Evolutionary conservation across 2,888 invertebrate genomes (phyloP), one percentile per base, ranked within the genome.

Genomic region (Rhingia campestris): DNA sequence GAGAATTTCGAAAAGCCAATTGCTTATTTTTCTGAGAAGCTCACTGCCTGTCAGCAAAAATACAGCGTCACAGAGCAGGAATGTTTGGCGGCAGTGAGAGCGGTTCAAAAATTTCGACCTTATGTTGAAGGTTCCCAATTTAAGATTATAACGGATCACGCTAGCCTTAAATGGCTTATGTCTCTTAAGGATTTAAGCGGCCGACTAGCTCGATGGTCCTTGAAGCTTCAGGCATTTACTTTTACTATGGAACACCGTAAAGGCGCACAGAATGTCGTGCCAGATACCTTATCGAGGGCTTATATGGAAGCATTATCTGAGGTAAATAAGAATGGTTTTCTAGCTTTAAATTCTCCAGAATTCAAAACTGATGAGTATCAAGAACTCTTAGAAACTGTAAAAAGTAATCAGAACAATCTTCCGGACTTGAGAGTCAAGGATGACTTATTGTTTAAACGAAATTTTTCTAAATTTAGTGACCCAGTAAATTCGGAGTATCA

Each of bases 141-240:
- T n/a, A n/a, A n/a, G n/a, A n/a, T n/a, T n/a, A n/a, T n/a, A n/a
- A n/a, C n/a, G n/a, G n/a, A n/a, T n/a, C n/a, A n/a, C n/a, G n/a
- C n/a, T n/a, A n/a, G n/a, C n/a, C n/a, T n/a, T n/a, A n/a, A n/a
- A n/a, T n/a, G n/a, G n/a, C n/a, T n/a, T n/a, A n/a, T n/a, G n/a
- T n/a, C n/a, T n/a, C n/a, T n/a, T n/a, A n/a, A n/a, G n/a, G n/a
- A n/a, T n/a, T 41, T 59, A 4, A 59, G 32, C 41, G 58, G 58
- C 4, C 9, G 58, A 5, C 58, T 58, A 2, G 58, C 58, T 3
- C 30, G 58, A 5, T 58, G 58, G 58, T 58, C 58, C 9, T 30
- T 58, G 4, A 58, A 32, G 6, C 41, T 58, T 3, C 58, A 58
- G 4, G n/a, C n/a, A n/a, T n/a, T n/a, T n/a, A n/a, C n/a, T n/a